Base-by-base conservation (phyloP, 2,797 vertebrate species). In the Falco rusticolus region DNA sequence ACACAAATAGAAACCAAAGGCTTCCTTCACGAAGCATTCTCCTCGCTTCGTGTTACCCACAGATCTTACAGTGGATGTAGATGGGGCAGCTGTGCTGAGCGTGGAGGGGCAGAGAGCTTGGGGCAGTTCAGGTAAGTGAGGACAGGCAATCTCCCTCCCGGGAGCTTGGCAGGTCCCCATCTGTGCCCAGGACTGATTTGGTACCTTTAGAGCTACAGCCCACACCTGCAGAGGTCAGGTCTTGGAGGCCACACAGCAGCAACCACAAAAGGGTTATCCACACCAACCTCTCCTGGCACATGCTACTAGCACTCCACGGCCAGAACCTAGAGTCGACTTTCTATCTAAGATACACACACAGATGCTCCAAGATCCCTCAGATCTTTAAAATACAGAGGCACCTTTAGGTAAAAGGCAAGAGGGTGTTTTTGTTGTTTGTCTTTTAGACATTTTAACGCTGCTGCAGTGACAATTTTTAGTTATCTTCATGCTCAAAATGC, bases 401-500 rank as follows among this genome's bases (percentile, higher is more conserved):
- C 6, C 28, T 77, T 37, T 24, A 88, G 24, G 28, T 34, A 68
- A 92, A 85, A 81, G 5, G 25, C 2, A 4, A 66, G 10, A 25
- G 4, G 1, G 0, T 3, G 24, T 11, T 43, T n/a, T 51, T 72
- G 20, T n/a, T 48, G 9, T 6, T 82, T 53, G 11, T 10, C 76
- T 77, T 79, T 53, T 50, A 74, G 33, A 72, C 4, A 77, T 68
- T 57, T 76, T 48, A 89, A 39, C 4, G 13, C 10, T 68, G 16
- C 25, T 75, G n/a, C 17, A 76, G 17, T 25, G 37, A 29, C 48
- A 78, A 10, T 37, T 81, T 82, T 78, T 13, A 59, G 47, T 71
- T 78, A 39, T 24, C 10, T 21, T 85, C 1, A 15, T 70, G 85
- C 54, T 89, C 56, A 80, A 87, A 57, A 91, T 34, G 21, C 9